Evolutionary conservation across 2,113 vertebrate species (phyloP).

Genomic region (Cyphomyrus discorhynchus): DNA sequence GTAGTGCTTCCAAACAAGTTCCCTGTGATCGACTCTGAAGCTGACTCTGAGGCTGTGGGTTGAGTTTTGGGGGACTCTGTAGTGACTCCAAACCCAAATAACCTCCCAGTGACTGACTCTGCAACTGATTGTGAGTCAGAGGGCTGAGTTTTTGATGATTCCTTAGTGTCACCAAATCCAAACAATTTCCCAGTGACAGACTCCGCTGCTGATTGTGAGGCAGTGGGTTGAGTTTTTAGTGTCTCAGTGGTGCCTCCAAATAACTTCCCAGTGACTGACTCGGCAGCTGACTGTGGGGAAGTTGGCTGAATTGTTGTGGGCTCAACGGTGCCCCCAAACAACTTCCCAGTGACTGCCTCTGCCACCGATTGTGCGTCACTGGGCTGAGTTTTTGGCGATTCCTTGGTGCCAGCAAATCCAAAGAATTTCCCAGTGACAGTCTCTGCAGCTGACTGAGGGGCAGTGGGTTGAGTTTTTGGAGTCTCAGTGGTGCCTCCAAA

Average conservation of each 20-base stretch:
- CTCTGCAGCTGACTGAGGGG: background rate
- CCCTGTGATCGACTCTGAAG: background rate
- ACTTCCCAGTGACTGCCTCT: background rate
- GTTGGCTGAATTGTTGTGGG: background rate
- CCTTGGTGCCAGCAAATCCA: background rate
- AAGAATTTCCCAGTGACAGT: background rate
- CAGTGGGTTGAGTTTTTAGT: background rate
- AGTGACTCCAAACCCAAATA: background rate
- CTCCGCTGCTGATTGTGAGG: background rate
- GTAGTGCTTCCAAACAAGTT: background rate
- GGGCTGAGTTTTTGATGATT: background rate
- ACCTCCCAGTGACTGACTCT: background rate
- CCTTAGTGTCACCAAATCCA: background rate
- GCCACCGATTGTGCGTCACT: background rate
- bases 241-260: background rate
- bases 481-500: background rate
- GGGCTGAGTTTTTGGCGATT: background rate
- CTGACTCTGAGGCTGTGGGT: background rate
- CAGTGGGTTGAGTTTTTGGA: background rate
- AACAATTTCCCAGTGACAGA: background rate
- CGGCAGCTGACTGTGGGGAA: background rate
- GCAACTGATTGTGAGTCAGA: background rate
- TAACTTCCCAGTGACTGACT: background rate
- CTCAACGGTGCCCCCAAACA: background rate
- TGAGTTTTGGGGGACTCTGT: background rate